Evolutionary conservation across 2,113 vertebrate genomes (phyloP), one percentile per base, ranked within the genome.

Genomic region (Heterocephalus glaber): DNA sequence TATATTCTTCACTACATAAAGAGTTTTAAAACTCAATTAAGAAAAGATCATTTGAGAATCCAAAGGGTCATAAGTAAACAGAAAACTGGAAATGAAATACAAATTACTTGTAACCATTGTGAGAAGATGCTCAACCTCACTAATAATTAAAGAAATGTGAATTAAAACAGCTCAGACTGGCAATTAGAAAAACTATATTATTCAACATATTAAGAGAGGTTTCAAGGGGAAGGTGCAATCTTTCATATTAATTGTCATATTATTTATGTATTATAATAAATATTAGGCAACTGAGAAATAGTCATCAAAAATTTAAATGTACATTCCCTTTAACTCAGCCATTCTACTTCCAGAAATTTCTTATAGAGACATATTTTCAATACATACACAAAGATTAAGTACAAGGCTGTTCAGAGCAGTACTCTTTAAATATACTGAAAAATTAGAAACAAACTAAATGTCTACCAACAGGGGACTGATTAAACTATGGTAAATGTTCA

Each of bases 141-240:
- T 65, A 74, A 83, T 83, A 82, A 92, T 47, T 93, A 90, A 76
- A 44, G 49, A 92, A 82, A 90, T 41, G 33, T 7, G 77, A 84
- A 85, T 54, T 84, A 33, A 86, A 94, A 60, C 17, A 89, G 65
- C 17, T 66, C 19, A 92, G 26, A 38, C 6, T 33, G 8, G 41
- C 65, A 89, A 38, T n/a, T 38, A 65, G 58, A 82, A 77, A 60
- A 47, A 41, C 17, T 52, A 38, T 79, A 76, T 16, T 47, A 79
- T 60, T 52, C 49, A 82, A 52, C 61, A 10, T 41, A 63, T 87
- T 60, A 38, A 58, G 14, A 89, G 61, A 41, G 16, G 28, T 41
- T 56, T 41, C 44, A 9, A 80, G 86, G 35, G 16, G 17, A 92
- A 74, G 47, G 10, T 7, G 80, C 5, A 33, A 9, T 60, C 2